These are phyloP conservation scores for human (Homo sapiens) DNA, from an alignment of 2,113 vertebrate species.

Conservation along the genomic window GRCh38 chr9:100444001-100444500, in stretches of 20 bases:
- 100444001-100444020: conserved; percentile 50
- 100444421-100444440: not conserved
- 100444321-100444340: not conserved
- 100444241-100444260: not conserved
- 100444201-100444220: not conserved
- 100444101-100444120: not conserved
- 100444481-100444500: not conserved
- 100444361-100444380: not conserved
- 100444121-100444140: not conserved
- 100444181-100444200: conserved; percentile 20
- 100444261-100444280: not conserved
- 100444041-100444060: not conserved
- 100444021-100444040: conserved; percentile 45
- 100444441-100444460: conserved; percentile 8
- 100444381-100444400: not conserved
- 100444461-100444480: not conserved
- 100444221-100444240: not conserved
- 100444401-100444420: not conserved
- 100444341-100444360: not conserved
- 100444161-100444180: conserved; percentile 17
- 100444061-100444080: conserved; percentile 52
- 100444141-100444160: not conserved
- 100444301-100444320: not conserved
- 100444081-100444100: not conserved
- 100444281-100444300: not conserved